A percentile compares a stretch with the other conserved stretches of the same genome.
phyloP scores from a whole-genome alignment of 53 echinoderm and acorn worm species.

The Temnopleurus reevesii region DNA sequence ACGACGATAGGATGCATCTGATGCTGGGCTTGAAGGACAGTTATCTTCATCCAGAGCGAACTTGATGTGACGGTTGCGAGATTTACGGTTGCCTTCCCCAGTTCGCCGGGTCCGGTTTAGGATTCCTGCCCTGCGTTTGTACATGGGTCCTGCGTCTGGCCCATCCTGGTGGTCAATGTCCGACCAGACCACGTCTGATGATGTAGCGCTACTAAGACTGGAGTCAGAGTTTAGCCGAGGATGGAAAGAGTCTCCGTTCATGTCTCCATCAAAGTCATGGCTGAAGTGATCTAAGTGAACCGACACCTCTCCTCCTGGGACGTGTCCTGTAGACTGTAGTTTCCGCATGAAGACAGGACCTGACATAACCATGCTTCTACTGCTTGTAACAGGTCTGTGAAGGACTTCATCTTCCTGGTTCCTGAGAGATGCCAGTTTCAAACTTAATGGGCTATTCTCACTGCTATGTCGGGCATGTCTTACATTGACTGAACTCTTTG shows the following conservation, averaged over 20 bases:
- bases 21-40: conserved; percentile 15
- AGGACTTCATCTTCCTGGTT: conserved; percentile 23
- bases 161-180: conserved; percentile 63
- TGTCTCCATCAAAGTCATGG: neutral
- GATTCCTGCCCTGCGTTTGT: conserved; percentile 63
- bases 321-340: conserved; percentile 6
- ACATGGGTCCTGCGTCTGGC: conserved; percentile 38
- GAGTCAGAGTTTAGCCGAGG: conserved; percentile 67
- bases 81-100: conserved; percentile 61
- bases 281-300: conserved; percentile 21
- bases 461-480: conserved; percentile 41
- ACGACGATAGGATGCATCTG: conserved; percentile 22
- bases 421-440: neutral
- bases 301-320: conserved; percentile 17
- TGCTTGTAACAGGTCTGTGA: conserved; percentile 26
- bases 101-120: conserved; percentile 59
- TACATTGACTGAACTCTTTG: neutral
- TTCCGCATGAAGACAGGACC: conserved; percentile 70
- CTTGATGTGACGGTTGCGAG: conserved; percentile 76
- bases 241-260: conserved; percentile 2
- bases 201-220: conserved; percentile 64
- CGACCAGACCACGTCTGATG: conserved; percentile 66
- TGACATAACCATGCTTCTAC: neutral
- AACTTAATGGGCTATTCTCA: conserved; percentile 13
- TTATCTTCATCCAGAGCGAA: conserved; percentile 69